A percentile compares a stretch with the other conserved stretches of the same genome.
phyloP scores from a whole-genome alignment of 2,888 invertebrate species.

The Koerneria pararmatus region DNA sequence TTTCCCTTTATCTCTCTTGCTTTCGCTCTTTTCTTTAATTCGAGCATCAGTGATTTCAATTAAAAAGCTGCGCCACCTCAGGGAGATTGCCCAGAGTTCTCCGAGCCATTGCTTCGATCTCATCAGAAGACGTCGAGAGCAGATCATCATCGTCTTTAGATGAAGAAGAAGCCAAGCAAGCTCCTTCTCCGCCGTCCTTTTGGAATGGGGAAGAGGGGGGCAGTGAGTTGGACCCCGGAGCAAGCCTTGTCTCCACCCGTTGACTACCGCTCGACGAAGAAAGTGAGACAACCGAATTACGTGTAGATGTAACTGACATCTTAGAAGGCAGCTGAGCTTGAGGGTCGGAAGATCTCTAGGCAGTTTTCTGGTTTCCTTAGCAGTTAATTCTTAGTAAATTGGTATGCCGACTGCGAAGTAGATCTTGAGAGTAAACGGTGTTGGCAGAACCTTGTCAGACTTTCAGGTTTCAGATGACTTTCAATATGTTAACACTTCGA shows the following conservation, averaged over 20 bases:
- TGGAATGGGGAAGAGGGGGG: slow-evolving; percentile 7
- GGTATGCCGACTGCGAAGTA: too few relatives aligned
- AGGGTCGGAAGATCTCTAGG: too few relatives aligned
- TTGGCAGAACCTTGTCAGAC: too few relatives aligned
- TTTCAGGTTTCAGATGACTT: too few relatives aligned
- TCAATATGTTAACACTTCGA: too few relatives aligned
- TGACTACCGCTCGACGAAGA: slow-evolving; percentile 37
- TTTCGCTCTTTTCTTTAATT: neutral
- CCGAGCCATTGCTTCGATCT: slow-evolving; percentile 49
- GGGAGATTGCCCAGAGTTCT: slow-evolving; percentile 44
- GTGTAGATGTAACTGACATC: slow-evolving; percentile 40
- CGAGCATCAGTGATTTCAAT: too few relatives aligned
- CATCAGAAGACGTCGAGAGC: slow-evolving; percentile 46
- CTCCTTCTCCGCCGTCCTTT: slow-evolving; percentile 39
- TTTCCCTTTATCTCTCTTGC: slow-evolving; percentile 3
- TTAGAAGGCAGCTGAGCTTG: slow-evolving; percentile 8
- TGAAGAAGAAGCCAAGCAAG: slow-evolving; percentile 45
- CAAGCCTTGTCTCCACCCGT: slow-evolving; percentile 38
- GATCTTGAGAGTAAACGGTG: too few relatives aligned
- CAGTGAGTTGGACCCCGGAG: slow-evolving; percentile 26
- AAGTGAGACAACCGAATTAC: slow-evolving; percentile 47
- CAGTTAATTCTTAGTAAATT: too few relatives aligned
- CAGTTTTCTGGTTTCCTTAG: too few relatives aligned
- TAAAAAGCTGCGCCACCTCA: slow-evolving; percentile 32
- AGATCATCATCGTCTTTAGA: slow-evolving; percentile 49